Evolutionary conservation across 1,140 invertebrate species (phyloP), one percentile per base, ranked within the genome.

Genomic region (Helicoverpa armigera): DNA sequence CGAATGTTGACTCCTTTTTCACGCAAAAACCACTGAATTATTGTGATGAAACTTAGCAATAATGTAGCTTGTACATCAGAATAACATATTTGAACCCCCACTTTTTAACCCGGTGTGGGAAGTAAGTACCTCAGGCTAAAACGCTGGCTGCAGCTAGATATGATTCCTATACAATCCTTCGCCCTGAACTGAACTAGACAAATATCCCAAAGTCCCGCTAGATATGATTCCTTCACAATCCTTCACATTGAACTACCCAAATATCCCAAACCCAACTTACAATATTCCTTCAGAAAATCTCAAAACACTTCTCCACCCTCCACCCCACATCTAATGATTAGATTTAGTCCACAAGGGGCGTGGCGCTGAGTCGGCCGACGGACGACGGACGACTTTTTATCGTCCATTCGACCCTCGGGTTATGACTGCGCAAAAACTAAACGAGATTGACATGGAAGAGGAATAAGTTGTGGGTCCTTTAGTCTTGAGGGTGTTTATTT

Each of bases 301-400:
- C 13, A 16, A 67, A 48, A 16, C 43, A 50, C 69, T 3, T 31
- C 18, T 12, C 18, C 9, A 12, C 43, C 18, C 18, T 31, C 29
- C 31, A 54, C 53, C 29, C n/a, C 54, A 60, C n/a, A 74, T 74
- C 54, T n/a, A 16, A 58, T 18, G 29, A 73, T 73, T 53, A 73
- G 48, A 56, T 23, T 35, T 35, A 48, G 72, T 74, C 72, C 72
- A 23, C 56, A 10, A 43, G 16, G 69, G 84, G 86, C 84, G 86
- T 69, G 81, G 84, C 80, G 81, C 84, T 87, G 86, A 86, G 80
- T 54, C 63, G 43, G 81, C 75, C 54, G 50, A 29, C 51, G 11
- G 5, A 23, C 54, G 69, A n/a, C 81, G 70, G 76, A 48, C 67
- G 73, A 35, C 31, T 84, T 86, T 86, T 86, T 86, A 82, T 82